Evolutionary conservation across 2,113 vertebrate genomes (phyloP).

Genomic region (Macaca mulatta): DNA sequence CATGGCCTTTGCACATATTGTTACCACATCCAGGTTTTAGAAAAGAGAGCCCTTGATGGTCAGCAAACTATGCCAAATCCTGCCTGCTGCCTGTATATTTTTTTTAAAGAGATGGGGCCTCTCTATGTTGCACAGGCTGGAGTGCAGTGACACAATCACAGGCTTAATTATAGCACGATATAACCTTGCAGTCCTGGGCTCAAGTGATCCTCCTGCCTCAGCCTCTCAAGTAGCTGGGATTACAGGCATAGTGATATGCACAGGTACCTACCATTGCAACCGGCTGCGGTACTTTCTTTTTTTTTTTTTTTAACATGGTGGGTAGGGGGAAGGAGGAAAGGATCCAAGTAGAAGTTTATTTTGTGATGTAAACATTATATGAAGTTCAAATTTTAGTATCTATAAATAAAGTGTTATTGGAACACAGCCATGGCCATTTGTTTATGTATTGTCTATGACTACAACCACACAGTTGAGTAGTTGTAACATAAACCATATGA

Average conservation of each 20-base stretch:
- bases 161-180: neutral
- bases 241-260: neutral
- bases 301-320: neutral
- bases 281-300: neutral
- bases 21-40: neutral
- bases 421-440: neutral
- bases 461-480: neutral
- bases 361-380: neutral
- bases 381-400: neutral
- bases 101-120: neutral
- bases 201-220: neutral
- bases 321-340: neutral
- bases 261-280: neutral
- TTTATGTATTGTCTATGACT: neutral
- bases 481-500: neutral
- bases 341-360: neutral
- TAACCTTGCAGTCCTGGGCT: neutral
- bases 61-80: neutral
- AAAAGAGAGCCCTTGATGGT: neutral
- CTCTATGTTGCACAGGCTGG: neutral
- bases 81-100: neutral
- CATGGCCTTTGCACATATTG: neutral
- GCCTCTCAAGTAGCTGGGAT: neutral
- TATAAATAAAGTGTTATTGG: neutral
- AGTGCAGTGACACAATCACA: neutral